Evolutionary conservation across 2,113 vertebrate genomes (phyloP), one percentile per base, ranked within the genome.

Genomic region (Hydrolagus affinis): DNA sequence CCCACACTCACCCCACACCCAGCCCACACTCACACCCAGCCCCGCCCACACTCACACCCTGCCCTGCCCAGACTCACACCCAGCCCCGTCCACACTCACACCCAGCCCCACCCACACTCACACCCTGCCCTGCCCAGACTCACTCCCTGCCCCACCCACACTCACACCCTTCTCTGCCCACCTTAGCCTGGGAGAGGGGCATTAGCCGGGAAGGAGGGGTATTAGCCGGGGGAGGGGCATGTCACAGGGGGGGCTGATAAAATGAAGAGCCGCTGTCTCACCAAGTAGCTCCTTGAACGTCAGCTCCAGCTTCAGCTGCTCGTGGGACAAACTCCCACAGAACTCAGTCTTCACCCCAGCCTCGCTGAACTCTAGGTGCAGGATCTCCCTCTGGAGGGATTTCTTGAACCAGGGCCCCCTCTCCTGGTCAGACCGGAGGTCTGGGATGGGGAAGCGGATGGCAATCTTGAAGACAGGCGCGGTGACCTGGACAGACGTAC

Each of bases 321-420:
- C 96, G 30, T 95, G 94, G 71, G 94, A 95, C 85, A 93, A 95
- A 0, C 96, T 95, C 83, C 95, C 95, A 87, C 93, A 88, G 88
- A 97, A 96, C 86, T 99, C 97, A 0, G 96, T 97, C 92, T 98
- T 98, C 85, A 98, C 90, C 90, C 97, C 97, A 74, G 94, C 70
- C 87, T 98, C 96, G 87, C 94, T 92, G 87, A 97, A 91, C 85
- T 95, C 94, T 88, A 98, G 90, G 74, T 94, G 91, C 80, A 99
- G 93, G 30, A 96, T 91, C 90, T 99, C 98, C 89, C 97, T 98
- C 90, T 98, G 96, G 87, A 99, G 94, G 0, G 96, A 98, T 89
- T 98, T 98, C 89, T 98, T 98, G 91, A 99, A 99, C 98, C 98
- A 99, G 0, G 98, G 96, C 78, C 98, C 98, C 87, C 98, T 91